phyloP scores from a whole-genome alignment of 1,140 invertebrate genomes.

The Zaprionus kolodkinae region DNA sequence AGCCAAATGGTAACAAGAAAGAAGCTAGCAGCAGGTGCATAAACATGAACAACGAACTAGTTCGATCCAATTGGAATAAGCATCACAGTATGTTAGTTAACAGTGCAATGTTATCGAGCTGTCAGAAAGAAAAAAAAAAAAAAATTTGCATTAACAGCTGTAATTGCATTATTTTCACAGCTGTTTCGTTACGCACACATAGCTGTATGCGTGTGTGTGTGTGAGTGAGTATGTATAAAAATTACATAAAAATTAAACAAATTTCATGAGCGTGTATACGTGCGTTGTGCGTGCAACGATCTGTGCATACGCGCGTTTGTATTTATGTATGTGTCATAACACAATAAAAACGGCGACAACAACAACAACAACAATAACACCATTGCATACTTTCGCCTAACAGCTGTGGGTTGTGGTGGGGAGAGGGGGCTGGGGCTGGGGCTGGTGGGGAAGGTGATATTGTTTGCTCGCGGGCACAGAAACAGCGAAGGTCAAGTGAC shows the following conservation, averaged over 20 bases:
- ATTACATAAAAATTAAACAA: slow-evolving; percentile 50
- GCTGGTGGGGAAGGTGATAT: slow-evolving; percentile 4
- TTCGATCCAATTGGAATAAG: slow-evolving; percentile 34
- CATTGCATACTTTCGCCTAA: slow-evolving; percentile 7
- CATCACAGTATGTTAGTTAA: slow-evolving; percentile 34
- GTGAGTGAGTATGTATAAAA: background rate
- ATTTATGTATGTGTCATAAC: slow-evolving; percentile 4
- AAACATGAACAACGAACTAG: slow-evolving; percentile 34
- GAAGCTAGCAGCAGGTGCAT: slow-evolving; percentile 45
- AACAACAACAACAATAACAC: slow-evolving; percentile 12
- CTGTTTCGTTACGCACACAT: slow-evolving; percentile 26
- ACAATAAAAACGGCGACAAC: slow-evolving; percentile 11
- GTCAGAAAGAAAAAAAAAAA: background rate
- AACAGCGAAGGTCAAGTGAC: slow-evolving; percentile 61
- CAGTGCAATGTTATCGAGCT: slow-evolving; percentile 11
- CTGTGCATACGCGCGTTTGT: background rate
- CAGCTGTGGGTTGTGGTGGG: background rate
- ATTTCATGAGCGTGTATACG: slow-evolving; percentile 11
- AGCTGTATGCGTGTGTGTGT: slow-evolving; percentile 3
- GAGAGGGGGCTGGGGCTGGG: too few relatives aligned
- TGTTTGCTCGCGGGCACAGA: slow-evolving; percentile 17
- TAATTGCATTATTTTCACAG: slow-evolving; percentile 51
- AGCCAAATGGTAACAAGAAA: slow-evolving; percentile 13
- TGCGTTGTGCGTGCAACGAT: background rate
- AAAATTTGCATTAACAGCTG: slow-evolving; percentile 49